Evolutionary conservation across 2,888 invertebrate genomes (phyloP).

Genomic region (Sphinx pinastri): DNA sequence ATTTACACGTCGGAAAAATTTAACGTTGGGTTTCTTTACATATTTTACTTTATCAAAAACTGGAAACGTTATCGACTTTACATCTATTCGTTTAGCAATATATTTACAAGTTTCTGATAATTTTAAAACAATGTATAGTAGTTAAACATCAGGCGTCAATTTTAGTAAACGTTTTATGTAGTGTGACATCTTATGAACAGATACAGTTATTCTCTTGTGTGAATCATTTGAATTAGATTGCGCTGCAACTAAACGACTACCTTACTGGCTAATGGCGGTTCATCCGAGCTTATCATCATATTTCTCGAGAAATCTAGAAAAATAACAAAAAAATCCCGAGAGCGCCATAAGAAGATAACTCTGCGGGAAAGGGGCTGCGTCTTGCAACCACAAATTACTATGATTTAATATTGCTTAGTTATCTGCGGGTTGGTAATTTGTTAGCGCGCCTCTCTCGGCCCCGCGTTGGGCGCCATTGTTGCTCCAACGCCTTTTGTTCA

Average conservation of each 20-base stretch:
- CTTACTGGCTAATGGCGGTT: conserved; percentile 34
- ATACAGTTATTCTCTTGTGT: background rate
- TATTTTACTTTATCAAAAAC: too few species aligned
- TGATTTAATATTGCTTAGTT: conserved; percentile 84
- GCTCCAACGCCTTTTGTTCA: conserved; percentile 79
- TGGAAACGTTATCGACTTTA: too few species aligned
- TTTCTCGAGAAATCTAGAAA: conserved; percentile 52
- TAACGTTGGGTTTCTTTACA: too few species aligned
- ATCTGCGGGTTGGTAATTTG: conserved; percentile 82
- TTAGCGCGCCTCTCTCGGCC: conserved; percentile 73
- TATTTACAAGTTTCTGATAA: too few species aligned
- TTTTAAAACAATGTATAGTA: too few species aligned
- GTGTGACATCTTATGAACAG: background rate
- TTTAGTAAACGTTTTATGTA: too few species aligned
- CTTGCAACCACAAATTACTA: conserved; percentile 81
- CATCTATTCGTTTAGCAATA: too few species aligned
- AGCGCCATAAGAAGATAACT: conserved; percentile 57
- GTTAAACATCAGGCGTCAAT: too few species aligned
- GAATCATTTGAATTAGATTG: conserved; percentile 12
- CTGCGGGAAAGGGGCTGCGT: conserved; percentile 68
- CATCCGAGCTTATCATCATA: conserved; percentile 44
- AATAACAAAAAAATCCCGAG: conserved; percentile 38
- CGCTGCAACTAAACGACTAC: conserved; percentile 34
- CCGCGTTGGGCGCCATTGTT: conserved; percentile 79
- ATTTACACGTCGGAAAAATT: too few species aligned